These are phyloP conservation scores for Hypotaenidia okinawae DNA, from an alignment of 2,797 vertebrate genomes.

Conservation along the genomic window DNA sequence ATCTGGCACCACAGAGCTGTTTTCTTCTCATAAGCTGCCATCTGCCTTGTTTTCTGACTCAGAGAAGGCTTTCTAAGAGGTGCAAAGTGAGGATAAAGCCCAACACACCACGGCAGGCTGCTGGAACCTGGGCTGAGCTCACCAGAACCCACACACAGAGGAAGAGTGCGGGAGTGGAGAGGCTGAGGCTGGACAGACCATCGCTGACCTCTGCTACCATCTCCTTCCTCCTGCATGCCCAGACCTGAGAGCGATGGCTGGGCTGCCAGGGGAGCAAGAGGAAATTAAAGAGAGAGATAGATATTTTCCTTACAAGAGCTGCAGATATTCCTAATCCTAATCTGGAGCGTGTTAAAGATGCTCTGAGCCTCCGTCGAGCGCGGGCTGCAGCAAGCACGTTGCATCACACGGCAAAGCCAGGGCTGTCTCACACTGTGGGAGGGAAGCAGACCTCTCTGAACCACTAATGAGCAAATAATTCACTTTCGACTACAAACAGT, in stretches of 20 bases:
- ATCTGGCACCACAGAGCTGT: background rate
- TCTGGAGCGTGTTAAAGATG: background rate
- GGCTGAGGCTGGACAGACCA: background rate
- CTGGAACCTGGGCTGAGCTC: background rate
- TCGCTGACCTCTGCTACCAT: background rate
- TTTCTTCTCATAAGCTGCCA: background rate
- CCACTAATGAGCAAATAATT: background rate
- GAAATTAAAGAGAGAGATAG: background rate
- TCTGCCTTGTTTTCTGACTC: background rate
- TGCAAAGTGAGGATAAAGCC: background rate
- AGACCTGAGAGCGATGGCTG: background rate
- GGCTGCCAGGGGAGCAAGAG: background rate
- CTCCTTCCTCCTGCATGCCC: background rate
- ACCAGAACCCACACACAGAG: accelerated
- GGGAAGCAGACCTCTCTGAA: background rate
- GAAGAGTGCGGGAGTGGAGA: background rate
- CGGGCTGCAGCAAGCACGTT: background rate
- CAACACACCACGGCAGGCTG: background rate
- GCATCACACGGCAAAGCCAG: background rate
- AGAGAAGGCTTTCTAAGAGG: background rate
- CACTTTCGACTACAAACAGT: background rate
- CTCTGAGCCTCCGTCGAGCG: background rate
- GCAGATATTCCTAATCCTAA: background rate
- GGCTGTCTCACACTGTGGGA: background rate
- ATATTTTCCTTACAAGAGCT: background rate